A percentile compares a stretch with the other conserved stretches of the same genome.
Conservation (phyloP, 1,140 invertebrate genomes). For the Phocides pigmalion region DNA sequence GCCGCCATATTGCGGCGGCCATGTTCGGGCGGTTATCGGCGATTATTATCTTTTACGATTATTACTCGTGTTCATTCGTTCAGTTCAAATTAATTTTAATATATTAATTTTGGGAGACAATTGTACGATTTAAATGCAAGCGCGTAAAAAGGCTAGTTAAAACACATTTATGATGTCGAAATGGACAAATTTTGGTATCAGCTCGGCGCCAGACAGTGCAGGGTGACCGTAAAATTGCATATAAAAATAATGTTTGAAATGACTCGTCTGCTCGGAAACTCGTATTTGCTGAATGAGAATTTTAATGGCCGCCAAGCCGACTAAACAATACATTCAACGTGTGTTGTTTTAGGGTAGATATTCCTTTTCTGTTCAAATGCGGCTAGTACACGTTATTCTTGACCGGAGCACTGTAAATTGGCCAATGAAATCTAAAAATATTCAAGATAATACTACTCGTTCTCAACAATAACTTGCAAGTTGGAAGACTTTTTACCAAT, state of each 20-base stretch:
- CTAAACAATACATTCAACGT: too few relatives aligned
- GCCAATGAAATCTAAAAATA: too few relatives aligned
- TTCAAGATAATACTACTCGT: too few relatives aligned
- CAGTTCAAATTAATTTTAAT: conserved; percentile 49
- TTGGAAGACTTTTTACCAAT: too few relatives aligned
- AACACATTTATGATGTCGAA: neutral
- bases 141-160: conserved; percentile 15
- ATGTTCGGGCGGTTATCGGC: conserved; percentile 47
- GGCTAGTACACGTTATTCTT: too few relatives aligned
- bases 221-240: conserved; percentile 16
- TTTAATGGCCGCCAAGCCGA: too few relatives aligned
- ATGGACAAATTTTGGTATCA: conserved; percentile 31
- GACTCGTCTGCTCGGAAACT: conserved; percentile 14
- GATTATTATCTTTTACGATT: conserved; percentile 57
- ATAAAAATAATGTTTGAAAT: conserved; percentile 17
- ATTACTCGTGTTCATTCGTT: conserved; percentile 35
- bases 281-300: too few relatives aligned
- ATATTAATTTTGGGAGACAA: conserved; percentile 22
- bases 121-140: conserved; percentile 34
- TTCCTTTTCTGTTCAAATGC: too few relatives aligned
- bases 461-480: too few relatives aligned
- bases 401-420: too few relatives aligned
- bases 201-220: conserved; percentile 13
- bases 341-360: too few relatives aligned
- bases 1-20: conserved; percentile 48